These are phyloP conservation scores for Eupithecia subumbrata DNA, from an alignment of 2,888 invertebrate species.

Conservation along the genomic window DNA sequence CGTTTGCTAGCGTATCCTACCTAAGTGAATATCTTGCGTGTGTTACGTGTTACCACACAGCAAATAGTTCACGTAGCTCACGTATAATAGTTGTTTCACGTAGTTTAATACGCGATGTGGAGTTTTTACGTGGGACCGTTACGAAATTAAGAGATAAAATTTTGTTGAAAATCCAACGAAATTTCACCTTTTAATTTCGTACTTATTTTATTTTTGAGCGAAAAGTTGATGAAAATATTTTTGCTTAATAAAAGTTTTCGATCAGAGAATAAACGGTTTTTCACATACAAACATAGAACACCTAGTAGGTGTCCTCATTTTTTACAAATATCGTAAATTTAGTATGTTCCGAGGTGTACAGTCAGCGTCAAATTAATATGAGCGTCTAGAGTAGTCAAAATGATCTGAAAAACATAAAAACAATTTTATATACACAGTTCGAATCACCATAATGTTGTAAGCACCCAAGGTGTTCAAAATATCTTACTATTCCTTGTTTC, in stretches of 20 bases:
- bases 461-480: no score
- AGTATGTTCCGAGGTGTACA: no score
- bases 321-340: no score
- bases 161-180: neutral
- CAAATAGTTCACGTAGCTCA: neutral
- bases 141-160: neutral
- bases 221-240: neutral
- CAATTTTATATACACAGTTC: no score
- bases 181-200: neutral
- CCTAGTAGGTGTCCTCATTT: no score
- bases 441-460: no score
- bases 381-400: no score
- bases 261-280: no score
- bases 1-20: constrained; percentile 1
- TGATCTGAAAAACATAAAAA: no score
- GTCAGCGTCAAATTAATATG: no score
- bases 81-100: neutral
- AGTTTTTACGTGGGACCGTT: neutral
- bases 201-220: neutral
- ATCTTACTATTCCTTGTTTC: no score
- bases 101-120: neutral
- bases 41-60: neutral
- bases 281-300: no score
- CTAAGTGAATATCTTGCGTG: neutral
- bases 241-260: neutral